Evolutionary conservation across 2,797 vertebrate genomes (phyloP).

Genomic region (Propithecus deckenii): DNA sequence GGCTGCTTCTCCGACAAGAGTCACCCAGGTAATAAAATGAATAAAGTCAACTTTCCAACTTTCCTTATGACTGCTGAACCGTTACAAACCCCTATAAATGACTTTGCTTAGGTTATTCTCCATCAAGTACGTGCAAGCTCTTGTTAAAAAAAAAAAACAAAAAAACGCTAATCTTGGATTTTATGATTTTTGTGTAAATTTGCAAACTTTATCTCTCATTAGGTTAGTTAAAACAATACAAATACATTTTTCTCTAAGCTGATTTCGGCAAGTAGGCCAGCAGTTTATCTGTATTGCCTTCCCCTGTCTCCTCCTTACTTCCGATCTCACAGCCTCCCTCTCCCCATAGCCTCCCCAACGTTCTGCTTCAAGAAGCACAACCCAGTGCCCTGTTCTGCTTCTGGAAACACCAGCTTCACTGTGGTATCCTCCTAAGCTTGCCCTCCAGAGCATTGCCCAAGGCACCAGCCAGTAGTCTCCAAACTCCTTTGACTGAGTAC

Average conservation of each 20-base stretch:
- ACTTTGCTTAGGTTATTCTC: neutral
- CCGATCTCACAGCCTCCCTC: neutral
- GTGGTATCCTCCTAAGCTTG: neutral
- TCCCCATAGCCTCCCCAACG: too few relatives aligned
- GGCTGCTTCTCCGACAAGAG: neutral
- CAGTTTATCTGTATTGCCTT: neutral
- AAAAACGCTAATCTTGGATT: conserved; percentile 3
- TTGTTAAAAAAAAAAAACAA: neutral
- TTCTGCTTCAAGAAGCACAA: too few relatives aligned
- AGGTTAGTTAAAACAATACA: conserved; percentile 47
- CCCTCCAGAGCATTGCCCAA: neutral
- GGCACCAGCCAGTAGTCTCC: neutral
- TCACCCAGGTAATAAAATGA: neutral
- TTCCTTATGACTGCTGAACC: neutral
- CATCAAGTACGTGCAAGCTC: neutral
- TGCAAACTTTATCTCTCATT: conserved; percentile 27
- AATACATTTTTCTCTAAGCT: neutral
- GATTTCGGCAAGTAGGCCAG: neutral
- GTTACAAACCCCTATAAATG: neutral
- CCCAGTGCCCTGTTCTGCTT: neutral
- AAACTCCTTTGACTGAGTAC: neutral
- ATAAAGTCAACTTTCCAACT: neutral
- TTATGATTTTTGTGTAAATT: conserved; percentile 55
- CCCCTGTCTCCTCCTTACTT: neutral
- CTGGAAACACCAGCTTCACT: neutral